Evolutionary conservation across 2,888 invertebrate genomes (phyloP).

Genomic region (Drosophila mayaguana): DNA sequence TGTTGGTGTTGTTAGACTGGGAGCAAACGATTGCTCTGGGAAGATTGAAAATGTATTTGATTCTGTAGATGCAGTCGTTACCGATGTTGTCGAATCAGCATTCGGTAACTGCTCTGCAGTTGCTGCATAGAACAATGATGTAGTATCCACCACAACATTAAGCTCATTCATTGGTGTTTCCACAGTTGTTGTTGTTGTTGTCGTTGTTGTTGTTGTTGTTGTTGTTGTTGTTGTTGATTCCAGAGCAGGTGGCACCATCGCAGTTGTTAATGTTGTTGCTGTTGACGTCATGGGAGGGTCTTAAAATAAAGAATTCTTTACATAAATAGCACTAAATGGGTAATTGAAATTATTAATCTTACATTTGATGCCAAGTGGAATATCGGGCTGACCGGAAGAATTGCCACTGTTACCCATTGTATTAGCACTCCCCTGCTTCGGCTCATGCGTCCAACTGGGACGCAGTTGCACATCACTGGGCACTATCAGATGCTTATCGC

Average conservation of each 20-base stretch:
- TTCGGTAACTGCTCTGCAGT: slow-evolving; percentile 9
- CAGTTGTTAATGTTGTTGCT: neutral
- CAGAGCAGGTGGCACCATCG: slow-evolving; percentile 6
- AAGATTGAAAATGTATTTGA: slow-evolving; percentile 43
- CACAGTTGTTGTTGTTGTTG: slow-evolving; percentile 47
- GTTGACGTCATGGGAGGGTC: slow-evolving; percentile 40
- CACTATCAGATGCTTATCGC: slow-evolving; percentile 63
- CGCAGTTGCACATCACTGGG: slow-evolving; percentile 74
- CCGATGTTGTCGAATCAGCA: slow-evolving; percentile 1
- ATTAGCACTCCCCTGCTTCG: neutral
- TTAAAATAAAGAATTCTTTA: slow-evolving; percentile 19
- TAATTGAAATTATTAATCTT: slow-evolving; percentile 10
- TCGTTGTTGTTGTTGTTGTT: slow-evolving; percentile 16
- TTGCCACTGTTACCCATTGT: neutral
- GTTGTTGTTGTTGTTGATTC: slow-evolving; percentile 46
- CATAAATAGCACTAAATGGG: neutral
- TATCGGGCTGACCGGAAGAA: slow-evolving; percentile 6
- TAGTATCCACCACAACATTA: slow-evolving; percentile 65
- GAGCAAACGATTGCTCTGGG: slow-evolving; percentile 38
- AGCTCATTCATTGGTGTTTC: slow-evolving; percentile 43
- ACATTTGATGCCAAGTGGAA: slow-evolving; percentile 67
- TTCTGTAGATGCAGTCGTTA: slow-evolving; percentile 3
- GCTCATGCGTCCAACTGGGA: slow-evolving; percentile 59
- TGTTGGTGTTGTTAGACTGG: slow-evolving; percentile 8
- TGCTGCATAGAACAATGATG: slow-evolving; percentile 57